Base-by-base conservation (phyloP, 2,797 vertebrate species). In the Manis javanica region DNA sequence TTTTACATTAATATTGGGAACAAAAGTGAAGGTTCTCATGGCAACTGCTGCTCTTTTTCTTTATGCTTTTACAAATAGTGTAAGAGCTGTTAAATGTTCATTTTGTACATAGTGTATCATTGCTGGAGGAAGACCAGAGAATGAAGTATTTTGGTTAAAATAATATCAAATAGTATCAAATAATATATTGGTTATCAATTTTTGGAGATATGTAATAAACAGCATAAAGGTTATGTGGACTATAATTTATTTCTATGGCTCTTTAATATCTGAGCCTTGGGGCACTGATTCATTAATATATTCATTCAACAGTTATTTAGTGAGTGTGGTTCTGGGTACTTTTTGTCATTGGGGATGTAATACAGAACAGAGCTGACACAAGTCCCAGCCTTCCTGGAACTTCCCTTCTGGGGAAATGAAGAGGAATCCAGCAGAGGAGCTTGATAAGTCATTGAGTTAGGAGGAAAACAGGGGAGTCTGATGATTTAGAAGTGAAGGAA, bases 1-100 rank as follows among this genome's bases (percentile, higher is more conserved):
- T 90, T 96, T n/a, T 93, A 0, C 23, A 31, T 87, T 83, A 91
- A 64, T 83, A 53, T n/a, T 85, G 14, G 46, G 87, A 87, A 71
- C 59, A 84, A 69, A 91, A 94, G 53, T 87, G 46, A 91, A 77
- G 66, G 12, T 93, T 94, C 16, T 95, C 23, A 75, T 42, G 72
- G 55, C 31, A 90, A 14, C 16, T 87, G 16, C 23, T 94, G 83
- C 66, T 91, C 71, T 87, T 87, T 84, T 91, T 93, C 55, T 79
- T 96, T 91, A 77, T 90, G 46, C 61, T 77, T 90, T 91, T 77
- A 79, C 69, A 89, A 46, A 37, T 88, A 95, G 49, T 46, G 31
- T 72, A 72, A 64, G 26, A 82, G 21, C 21, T 87, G 37, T 64
- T 88, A 94, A 85, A 75, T 95, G 74, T 86, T 23, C 7, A 0